Base-by-base conservation (phyloP, 2,797 vertebrate species). In the Parambassis ranga region DNA sequence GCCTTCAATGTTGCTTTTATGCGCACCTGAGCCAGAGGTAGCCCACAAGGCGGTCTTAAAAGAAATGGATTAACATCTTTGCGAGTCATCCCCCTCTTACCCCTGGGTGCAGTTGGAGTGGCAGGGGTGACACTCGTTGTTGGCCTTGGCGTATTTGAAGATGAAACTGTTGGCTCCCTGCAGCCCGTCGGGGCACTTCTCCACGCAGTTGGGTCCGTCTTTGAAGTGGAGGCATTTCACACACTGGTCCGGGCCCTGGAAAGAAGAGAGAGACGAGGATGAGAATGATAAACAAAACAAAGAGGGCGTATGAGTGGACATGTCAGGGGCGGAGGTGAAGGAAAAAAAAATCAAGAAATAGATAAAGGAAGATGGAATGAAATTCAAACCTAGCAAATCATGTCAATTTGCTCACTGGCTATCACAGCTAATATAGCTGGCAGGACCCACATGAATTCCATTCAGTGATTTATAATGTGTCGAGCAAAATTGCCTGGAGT, bases 81-180 rank as follows among this genome's bases (percentile, higher is more conserved):
- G 38, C 22, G 51, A 5, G 58, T 30, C 50, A 16, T 10, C 18
- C 7, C 6, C 18, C 11, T 59, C 96, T 93, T 91, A 98, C 97
- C 96, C 96, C 72, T 98, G 96, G 33, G 95, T 97, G 87, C 97
- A 98, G 92, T 98, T 98, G 14, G 93, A 91, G 15, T 98, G 96
- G 72, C 97, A 98, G 0, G 95, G 96, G 19, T 95, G 96, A 66
- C 97, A 98, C 83, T 97, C 96, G 30, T 92, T 95, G 79, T 98
- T 95, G 83, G 94, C 94, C 78, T 98, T 95, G 0, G 96, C 95
- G 0, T 96, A 98, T 83, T 98, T 98, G 90, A 98, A 98, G 84
- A 98, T 98, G 82, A 98, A 97, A 81, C 96, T 95, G 87, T 93
- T 95, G 60, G 96, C 92, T 0, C 97, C 96, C 75, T 98, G 96